Evolutionary conservation across 2,888 invertebrate species (phyloP), one percentile per base, ranked within the genome.

Genomic region (Nomada hirtipes): DNA sequence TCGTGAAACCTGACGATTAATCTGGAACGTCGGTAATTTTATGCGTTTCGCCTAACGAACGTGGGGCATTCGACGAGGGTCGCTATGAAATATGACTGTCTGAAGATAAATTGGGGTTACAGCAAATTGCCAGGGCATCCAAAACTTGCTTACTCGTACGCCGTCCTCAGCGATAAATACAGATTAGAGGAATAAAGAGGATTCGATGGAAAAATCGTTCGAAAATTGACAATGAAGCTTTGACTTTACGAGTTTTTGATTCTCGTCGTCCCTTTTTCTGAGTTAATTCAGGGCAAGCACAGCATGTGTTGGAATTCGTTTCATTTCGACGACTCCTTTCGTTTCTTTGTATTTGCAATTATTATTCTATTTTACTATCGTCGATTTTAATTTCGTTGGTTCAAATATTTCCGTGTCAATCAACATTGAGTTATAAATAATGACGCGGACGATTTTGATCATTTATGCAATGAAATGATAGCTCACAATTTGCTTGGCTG

Each of bases 1-100:
- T 80, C 79, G 67, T 63, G 73, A 23, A 72, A 68, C 63, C 68
- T 61, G 73, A 68, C 79, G 79, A 80, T 80, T 80, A 79, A 80
- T 80, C 72, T 80, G 72, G 52, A 68, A 63, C 57, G 72, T 57
- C 52, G 72, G 79, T 80, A 80, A 80, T 72, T 79, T 80, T 80
- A 80, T 80, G 80, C 80, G 80, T 80, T 80, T 79, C 80, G 68
- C 44, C 80, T 80, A 80, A 80, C 80, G 80, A 80, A 80, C 68
- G 57, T 26, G 23, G 68, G 52, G 50, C 76, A 50, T 64, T 79
- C 64, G 63, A 72, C 76, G 68, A 73, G 80, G 80, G 72, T 68
- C 36, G 47, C 71, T 72, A 68, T 80, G 80, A 80, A 80, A 80
- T 80, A 80, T 80, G 80, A 72, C 79, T 67, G 68, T 52, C 79